A percentile compares a stretch with the other conserved stretches of the same genome.
These are phyloP conservation scores for Lagopus muta DNA, from an alignment of 2,113 vertebrate genomes.

Conservation along the genomic window DNA sequence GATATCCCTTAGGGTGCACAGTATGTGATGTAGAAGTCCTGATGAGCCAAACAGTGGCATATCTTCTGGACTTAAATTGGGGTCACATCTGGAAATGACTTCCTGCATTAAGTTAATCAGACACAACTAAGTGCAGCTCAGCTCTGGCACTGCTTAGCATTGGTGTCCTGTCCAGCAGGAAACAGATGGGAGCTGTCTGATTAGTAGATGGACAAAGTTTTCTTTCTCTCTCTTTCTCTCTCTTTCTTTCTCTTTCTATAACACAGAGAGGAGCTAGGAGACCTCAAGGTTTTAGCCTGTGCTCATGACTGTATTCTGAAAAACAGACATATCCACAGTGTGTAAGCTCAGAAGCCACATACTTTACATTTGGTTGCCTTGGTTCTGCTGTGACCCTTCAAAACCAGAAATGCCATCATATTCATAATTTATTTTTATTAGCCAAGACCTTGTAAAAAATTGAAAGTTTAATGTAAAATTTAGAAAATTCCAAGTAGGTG, in stretches of 20 bases:
- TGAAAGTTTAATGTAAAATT: background rate
- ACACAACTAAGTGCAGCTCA: slow-evolving; percentile 18
- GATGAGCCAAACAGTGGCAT: slow-evolving; percentile 15
- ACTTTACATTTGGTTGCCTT: background rate
- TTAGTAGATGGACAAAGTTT: background rate
- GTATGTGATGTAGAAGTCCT: background rate
- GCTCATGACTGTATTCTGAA: background rate
- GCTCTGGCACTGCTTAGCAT: background rate
- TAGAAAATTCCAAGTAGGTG: background rate
- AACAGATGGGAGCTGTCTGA: slow-evolving; percentile 3
- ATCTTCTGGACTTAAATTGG: slow-evolving; percentile 32
- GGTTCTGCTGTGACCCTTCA: background rate
- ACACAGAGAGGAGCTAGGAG: background rate
- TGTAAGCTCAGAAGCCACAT: background rate
- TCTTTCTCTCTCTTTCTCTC: background rate
- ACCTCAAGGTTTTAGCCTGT: background rate
- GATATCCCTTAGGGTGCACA: background rate
- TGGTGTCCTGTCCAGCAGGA: background rate
- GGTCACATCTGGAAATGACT: slow-evolving; percentile 51
- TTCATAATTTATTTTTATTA: background rate
- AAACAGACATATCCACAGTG: background rate
- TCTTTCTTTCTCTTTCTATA: background rate
- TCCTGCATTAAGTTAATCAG: slow-evolving; percentile 40
- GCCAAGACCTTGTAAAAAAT: background rate
- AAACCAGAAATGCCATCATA: background rate